Evolutionary conservation across 2,113 vertebrate species (phyloP).

Genomic region (Perca schrenkii): DNA sequence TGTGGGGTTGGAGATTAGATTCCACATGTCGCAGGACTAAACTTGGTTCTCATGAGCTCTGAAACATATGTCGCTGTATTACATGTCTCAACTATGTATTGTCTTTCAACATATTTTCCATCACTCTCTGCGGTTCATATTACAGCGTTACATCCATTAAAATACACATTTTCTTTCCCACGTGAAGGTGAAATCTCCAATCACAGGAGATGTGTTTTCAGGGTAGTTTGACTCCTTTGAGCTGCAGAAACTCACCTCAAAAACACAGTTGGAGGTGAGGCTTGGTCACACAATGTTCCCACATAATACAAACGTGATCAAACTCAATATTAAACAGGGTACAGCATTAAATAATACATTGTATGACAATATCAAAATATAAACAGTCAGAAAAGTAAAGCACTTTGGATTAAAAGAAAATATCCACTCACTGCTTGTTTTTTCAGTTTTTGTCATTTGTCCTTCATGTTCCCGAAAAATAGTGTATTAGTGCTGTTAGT

Average conservation of each 20-base stretch:
- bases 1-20: background rate
- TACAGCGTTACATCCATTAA: conserved; percentile 17
- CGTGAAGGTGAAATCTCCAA: conserved; percentile 15
- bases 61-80: background rate
- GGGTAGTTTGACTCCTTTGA: conserved; percentile 51
- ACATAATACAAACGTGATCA: conserved; percentile 27
- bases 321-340: background rate
- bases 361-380: background rate
- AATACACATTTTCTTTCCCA: conserved; percentile 33
- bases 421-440: background rate
- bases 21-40: conserved; percentile 8
- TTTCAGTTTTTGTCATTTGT: conserved; percentile 43
- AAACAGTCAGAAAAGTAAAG: conserved; percentile 16
- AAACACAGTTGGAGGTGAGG: conserved; percentile 29
- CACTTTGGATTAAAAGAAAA: conserved; percentile 16
- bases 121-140: background rate
- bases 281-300: conserved; percentile 41
- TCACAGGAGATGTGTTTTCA: conserved; percentile 37
- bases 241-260: conserved; percentile 15
- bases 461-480: conserved; percentile 28
- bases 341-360: background rate
- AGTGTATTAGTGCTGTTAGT: background rate
- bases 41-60: background rate
- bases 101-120: background rate
- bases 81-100: conserved; percentile 9